Evolutionary conservation across 1,140 invertebrate genomes (phyloP).

Genomic region (Drosophila guanche): DNA sequence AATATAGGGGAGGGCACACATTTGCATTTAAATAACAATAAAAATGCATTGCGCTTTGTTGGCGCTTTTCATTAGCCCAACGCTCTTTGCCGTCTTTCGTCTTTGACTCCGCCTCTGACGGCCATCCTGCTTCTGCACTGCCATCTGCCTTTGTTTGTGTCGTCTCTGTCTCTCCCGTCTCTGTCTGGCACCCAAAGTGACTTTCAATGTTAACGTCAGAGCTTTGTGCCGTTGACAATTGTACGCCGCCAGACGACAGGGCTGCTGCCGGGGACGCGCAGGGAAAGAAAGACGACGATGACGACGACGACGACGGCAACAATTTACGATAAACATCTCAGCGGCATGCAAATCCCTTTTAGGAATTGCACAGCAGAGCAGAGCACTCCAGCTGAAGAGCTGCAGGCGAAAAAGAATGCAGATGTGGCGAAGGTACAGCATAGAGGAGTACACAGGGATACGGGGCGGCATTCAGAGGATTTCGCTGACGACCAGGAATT

Average conservation of each 20-base stretch:
- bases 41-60: constrained; percentile 74
- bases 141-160: constrained; percentile 1
- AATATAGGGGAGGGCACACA: constrained; percentile 44
- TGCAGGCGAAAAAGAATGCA: not conserved
- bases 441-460: not conserved
- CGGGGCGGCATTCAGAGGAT: not conserved
- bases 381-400: constrained; percentile 52
- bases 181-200: constrained; percentile 68
- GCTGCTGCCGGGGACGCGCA: constrained; percentile 8
- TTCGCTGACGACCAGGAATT: constrained; percentile 34
- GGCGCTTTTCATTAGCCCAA: constrained; percentile 71
- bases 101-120: not conserved
- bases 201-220: constrained; percentile 81
- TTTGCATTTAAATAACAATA: constrained; percentile 80
- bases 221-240: constrained; percentile 81
- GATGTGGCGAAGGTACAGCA: not conserved
- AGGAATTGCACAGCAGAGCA: constrained; percentile 55
- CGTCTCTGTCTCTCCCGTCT: constrained; percentile 5
- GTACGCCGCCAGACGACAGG: constrained; percentile 67
- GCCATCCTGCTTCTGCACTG: too few relatives aligned
- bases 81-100: not conserved
- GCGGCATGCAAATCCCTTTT: constrained; percentile 81
- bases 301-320: constrained; percentile 60
- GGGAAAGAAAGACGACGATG: constrained; percentile 11
- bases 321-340: constrained; percentile 81